Evolutionary conservation across 2,888 invertebrate genomes (phyloP), one percentile per base, ranked within the genome.

Genomic region (Phengaris alcon): DNA sequence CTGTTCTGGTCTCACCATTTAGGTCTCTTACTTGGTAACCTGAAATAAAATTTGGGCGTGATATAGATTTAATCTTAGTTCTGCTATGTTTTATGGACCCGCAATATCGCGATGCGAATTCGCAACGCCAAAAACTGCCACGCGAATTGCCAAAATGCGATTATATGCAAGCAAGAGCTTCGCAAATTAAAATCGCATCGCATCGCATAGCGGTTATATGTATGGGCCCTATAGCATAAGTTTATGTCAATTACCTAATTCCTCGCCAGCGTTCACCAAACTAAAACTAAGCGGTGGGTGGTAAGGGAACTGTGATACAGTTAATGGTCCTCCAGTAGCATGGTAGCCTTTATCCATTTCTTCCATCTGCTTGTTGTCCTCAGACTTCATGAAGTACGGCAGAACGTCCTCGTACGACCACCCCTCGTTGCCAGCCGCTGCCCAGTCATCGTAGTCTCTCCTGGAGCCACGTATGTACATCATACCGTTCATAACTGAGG

Each of bases 401-500:
- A 98, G 93, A 5, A 98, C 97, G 68, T 98, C 97, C 72, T 97
- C 95, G 90, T 97, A 98, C 51, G 96, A 95, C 98, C 98, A 98
- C 74, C 98, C 98, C 12, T 95, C 95, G 87, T 97, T 97, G 9
- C 98, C 98, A 77, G 96, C 94, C 0, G 95, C 95, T 0, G 97
- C 97, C 98, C 98, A 98, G 77, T 95, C 94, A 85, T 98, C 97
- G 89, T 96, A 98, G 89, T 98, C 98, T 77, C 95, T 95, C 46
- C 96, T 95, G 76, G 97, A 96, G 0, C 98, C 98, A 48, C 98
- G 94, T 80, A 98, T 97, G 88, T 98, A 98, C 95, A 97, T 98
- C 98, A 99, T 99, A 44, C 98, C 98, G 88, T 99, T 99, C 93
- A 98, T 95, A 0, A 97, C 97, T 15, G 98, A 98, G 0, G 98